Evolutionary conservation across 2,888 invertebrate species (phyloP).

Genomic region (Tinea pellionella): DNA sequence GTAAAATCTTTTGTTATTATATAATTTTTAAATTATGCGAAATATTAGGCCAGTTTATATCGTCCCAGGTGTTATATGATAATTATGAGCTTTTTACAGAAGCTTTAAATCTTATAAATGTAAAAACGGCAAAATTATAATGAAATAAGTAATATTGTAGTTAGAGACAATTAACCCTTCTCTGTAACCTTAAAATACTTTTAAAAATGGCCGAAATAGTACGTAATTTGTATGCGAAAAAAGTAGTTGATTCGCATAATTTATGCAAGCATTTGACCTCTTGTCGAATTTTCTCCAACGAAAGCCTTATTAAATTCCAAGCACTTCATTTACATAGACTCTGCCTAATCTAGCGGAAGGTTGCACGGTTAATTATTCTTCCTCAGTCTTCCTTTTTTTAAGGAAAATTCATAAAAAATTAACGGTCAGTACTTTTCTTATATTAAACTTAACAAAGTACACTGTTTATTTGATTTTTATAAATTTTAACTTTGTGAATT

Average conservation of each 20-base stretch:
- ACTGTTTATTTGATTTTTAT: no score
- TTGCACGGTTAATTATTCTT: constrained; percentile 10
- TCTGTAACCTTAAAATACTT: not conserved
- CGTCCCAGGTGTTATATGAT: not conserved
- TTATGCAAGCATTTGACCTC: constrained; percentile 13
- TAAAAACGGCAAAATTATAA: no score
- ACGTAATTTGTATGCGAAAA: constrained; percentile 12
- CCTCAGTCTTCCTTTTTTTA: not conserved
- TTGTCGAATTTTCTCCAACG: constrained; percentile 12
- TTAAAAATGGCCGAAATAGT: not conserved
- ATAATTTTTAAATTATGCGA: not conserved
- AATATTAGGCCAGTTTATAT: not conserved
- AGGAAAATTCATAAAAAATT: not conserved
- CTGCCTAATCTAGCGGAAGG: constrained; percentile 12
- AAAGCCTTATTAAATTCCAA: constrained; percentile 13
- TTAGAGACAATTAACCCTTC: not conserved
- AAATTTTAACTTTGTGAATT: no score
- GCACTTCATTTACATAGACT: constrained; percentile 13
- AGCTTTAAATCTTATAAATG: no score
- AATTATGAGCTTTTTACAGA: no score
- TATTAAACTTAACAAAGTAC: no score
- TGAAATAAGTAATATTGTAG: not conserved
- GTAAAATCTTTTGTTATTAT: not conserved
- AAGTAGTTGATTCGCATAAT: constrained; percentile 11
- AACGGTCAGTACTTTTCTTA: no score